Percentiles rank a stretch among this genome's conserved stretches.
Evolutionary conservation across 2,113 vertebrate genomes (phyloP).

Genomic region (Crotophaga sulcirostris): DNA sequence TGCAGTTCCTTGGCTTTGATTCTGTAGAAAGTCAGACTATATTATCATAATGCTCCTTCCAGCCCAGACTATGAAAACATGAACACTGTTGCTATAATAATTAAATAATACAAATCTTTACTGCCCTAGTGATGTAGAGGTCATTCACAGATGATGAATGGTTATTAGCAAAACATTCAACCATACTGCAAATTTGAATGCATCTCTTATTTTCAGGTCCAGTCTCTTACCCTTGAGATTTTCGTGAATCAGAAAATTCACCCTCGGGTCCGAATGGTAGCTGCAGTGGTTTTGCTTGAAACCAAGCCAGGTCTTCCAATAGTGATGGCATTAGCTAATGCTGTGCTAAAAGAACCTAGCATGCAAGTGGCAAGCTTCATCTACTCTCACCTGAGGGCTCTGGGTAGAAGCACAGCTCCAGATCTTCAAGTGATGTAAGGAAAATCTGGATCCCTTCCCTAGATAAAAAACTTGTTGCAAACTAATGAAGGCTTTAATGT

Average conservation of each 20-base stretch:
- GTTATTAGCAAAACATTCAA: background rate
- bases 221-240: constrained; percentile 55
- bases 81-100: background rate
- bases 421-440: constrained; percentile 69
- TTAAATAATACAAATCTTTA: background rate
- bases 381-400: constrained; percentile 57
- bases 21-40: background rate
- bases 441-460: background rate
- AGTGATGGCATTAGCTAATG: constrained; percentile 40
- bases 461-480: background rate
- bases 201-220: constrained; percentile 57
- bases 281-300: constrained; percentile 58
- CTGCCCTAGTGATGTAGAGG: background rate
- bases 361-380: constrained; percentile 67
- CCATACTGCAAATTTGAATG: background rate
- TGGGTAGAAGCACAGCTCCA: constrained; percentile 52
- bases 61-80: background rate
- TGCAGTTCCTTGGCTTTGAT: background rate
- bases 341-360: constrained; percentile 59
- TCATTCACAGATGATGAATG: background rate
- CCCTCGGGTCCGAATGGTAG: constrained; percentile 36
- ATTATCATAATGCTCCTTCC: background rate
- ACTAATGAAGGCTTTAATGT: background rate
- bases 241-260: constrained; percentile 53
- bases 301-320: constrained; percentile 57